Evolutionary conservation across 2,797 vertebrate genomes (phyloP), one percentile per base, ranked within the genome.

Genomic region (Enteromius viviparus): DNA sequence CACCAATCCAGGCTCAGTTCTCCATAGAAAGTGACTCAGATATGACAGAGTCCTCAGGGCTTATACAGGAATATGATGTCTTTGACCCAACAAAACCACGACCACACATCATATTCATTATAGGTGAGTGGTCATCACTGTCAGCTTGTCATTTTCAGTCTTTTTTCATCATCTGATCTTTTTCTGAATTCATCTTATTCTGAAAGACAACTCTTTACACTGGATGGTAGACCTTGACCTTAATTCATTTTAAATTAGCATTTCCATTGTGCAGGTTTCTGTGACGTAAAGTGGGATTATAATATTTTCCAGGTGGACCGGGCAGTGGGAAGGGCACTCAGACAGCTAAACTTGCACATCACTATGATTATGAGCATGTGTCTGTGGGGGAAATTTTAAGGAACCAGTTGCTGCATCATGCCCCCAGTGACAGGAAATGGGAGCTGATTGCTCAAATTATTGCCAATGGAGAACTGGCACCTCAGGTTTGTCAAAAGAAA

Each of bases 21-120:
- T 94, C 93, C 60, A 94, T 94, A 26, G 93, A 94, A 81, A 94
- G 93, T 12, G 93, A 94, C 86, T 92, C 92, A 0, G 93, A 93
- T 65, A 93, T 94, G 93, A 94, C 93, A 0, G 93, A 94, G 81
- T 91, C 90, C 34, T 89, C 91, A 1, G 93, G 92, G 4, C 89
- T 94, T 8, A 93, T 94, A 76, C 93, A 94, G 81, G 93, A 94
- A 78, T 94, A 93, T 34, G 91, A 94, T 2, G 89, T 92, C 2
- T 94, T 94, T 75, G 91, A 93, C 81, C 93, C 91, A 23, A 84
- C 84, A 68, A 91, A 88, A 58, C 85, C 91, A 45, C 89, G 92
- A 1, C 93, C 93, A 0, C 91, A 91, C 80, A 92, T 94, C 42
- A 90, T 94, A 76, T 94, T 94, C 78, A 89, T 94, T 32, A 93